A percentile compares a stretch with the other conserved stretches of the same genome.
phyloP scores from a whole-genome alignment of 2,797 vertebrate species.

The Jordanella pulchra region DNA sequence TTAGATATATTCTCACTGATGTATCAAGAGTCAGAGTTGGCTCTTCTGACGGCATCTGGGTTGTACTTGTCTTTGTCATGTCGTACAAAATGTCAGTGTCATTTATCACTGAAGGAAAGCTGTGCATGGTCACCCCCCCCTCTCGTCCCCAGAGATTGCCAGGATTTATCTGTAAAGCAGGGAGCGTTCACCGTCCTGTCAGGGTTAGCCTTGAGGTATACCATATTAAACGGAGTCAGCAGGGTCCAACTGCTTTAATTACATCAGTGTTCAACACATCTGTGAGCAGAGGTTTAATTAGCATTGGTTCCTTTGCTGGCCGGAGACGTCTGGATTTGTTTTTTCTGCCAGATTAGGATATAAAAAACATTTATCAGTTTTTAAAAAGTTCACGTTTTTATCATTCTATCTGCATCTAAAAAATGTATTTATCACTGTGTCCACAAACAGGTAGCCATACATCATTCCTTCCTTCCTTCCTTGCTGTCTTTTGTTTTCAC shows the following conservation, averaged over 20 bases:
- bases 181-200: constrained; percentile 42
- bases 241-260: constrained; percentile 6
- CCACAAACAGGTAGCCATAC: not conserved
- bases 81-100: constrained; percentile 50
- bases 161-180: constrained; percentile 49
- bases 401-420: not conserved
- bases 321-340: not conserved
- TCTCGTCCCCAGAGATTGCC: constrained; percentile 34
- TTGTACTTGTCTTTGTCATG: constrained; percentile 42
- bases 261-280: not conserved
- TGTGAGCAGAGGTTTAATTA: constrained; percentile 5
- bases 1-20: constrained; percentile 40
- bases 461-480: not conserved
- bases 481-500: constrained; percentile 1
- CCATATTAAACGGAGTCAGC: constrained; percentile 23
- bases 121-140: constrained; percentile 30
- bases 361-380: not conserved
- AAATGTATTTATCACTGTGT: not conserved
- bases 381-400: not conserved
- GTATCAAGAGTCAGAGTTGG: constrained; percentile 28
- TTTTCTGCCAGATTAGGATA: not conserved
- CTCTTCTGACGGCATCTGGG: constrained; percentile 33
- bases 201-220: constrained; percentile 46
- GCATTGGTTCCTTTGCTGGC: not conserved
- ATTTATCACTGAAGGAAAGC: constrained; percentile 57